These are phyloP conservation scores for Ditylenchus weischeri DNA, from an alignment of 2,888 invertebrate genomes.

Conservation along the genomic window DNA sequence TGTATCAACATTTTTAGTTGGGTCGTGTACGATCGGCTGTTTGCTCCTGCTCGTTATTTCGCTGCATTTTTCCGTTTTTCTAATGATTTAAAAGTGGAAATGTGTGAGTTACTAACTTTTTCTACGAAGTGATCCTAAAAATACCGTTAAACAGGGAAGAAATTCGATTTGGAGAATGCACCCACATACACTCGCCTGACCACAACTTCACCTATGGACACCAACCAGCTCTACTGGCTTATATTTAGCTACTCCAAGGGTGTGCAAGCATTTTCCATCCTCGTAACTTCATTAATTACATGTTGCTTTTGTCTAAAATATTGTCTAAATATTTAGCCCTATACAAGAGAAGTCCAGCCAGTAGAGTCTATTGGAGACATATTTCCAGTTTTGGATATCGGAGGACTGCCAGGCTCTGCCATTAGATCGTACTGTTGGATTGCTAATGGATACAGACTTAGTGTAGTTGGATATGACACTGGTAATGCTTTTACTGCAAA, in stretches of 20 bases:
- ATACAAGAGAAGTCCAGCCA: not conserved
- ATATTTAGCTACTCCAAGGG: slow-evolving; percentile 29
- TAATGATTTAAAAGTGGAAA: slow-evolving; percentile 10
- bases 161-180: slow-evolving; percentile 20
- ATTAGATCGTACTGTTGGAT: slow-evolving; percentile 30
- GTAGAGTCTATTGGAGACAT: slow-evolving; percentile 28
- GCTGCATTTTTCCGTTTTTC: slow-evolving; percentile 33
- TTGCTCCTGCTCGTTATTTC: slow-evolving; percentile 29
- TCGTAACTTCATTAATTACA: not conserved
- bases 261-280: slow-evolving; percentile 16
- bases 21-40: slow-evolving; percentile 33
- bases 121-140: not conserved
- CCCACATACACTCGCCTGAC: slow-evolving; percentile 33
- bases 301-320: not conserved
- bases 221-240: slow-evolving; percentile 31
- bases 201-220: slow-evolving; percentile 16
- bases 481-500: not conserved
- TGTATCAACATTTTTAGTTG: slow-evolving; percentile 26
- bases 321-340: slow-evolving; percentile 15
- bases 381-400: slow-evolving; percentile 33
- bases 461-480: slow-evolving; percentile 36
- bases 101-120: slow-evolving; percentile 17
- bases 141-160: slow-evolving; percentile 17
- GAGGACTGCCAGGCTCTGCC: slow-evolving; percentile 28
- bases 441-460: slow-evolving; percentile 23